phyloP scores from a whole-genome alignment of 2,888 invertebrate species.

The Rambutsinella grinnellia region DNA sequence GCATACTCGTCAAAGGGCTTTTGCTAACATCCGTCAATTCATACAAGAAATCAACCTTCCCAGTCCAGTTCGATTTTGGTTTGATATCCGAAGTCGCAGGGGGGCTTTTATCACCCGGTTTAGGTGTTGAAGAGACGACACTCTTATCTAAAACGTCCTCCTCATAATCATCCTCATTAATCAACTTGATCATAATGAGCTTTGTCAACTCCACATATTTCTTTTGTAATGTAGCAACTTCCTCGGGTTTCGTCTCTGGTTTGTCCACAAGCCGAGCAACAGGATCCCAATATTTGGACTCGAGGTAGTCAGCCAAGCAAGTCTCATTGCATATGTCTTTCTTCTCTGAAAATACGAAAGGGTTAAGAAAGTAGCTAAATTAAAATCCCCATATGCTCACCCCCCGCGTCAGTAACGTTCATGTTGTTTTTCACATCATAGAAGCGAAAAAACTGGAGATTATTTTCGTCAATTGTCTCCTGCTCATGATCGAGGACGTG shows the following conservation, averaged over 20 bases:
- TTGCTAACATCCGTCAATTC: not conserved
- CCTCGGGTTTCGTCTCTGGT: not conserved
- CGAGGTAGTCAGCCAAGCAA: conserved; percentile 32
- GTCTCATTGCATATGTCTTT: conserved; percentile 19
- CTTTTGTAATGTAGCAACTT: not conserved
- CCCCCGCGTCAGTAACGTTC: no score
- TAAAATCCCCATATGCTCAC: no score
- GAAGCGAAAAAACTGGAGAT: no score
- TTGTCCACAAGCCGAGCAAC: conserved; percentile 33
- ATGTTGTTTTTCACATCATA: no score
- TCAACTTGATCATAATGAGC: conserved; percentile 15
- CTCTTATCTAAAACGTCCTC: conserved; percentile 9
- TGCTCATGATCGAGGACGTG: not conserved
- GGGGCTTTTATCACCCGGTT: no score
- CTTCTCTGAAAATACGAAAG: conserved; percentile 13
- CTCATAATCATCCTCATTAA: conserved; percentile 31
- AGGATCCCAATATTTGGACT: conserved; percentile 12
- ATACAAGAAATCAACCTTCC: not conserved
- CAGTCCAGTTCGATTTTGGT: not conserved
- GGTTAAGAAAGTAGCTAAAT: not conserved
- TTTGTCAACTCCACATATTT: conserved; percentile 26
- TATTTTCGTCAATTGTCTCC: no score
- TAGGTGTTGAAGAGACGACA: no score
- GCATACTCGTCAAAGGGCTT: not conserved
- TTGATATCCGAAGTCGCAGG: not conserved